A percentile compares a stretch with the other conserved stretches of the same genome.
phyloP scores from a whole-genome alignment of 2,797 vertebrate genomes.

The Acanthornis magna region DNA sequence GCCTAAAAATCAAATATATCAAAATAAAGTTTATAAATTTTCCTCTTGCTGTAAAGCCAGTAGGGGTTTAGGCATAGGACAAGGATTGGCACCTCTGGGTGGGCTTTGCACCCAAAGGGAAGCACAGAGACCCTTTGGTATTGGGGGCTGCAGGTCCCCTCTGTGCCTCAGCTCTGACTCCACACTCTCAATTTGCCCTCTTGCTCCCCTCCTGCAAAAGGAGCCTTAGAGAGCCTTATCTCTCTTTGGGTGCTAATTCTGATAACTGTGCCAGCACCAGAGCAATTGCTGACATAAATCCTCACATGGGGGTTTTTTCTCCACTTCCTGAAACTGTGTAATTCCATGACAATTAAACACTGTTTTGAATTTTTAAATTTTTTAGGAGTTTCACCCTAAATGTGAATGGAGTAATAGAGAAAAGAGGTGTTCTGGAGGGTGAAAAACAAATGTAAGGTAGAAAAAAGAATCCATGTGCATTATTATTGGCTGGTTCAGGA shows the following conservation, averaged over 20 bases:
- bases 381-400: not conserved
- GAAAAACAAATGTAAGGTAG: not conserved
- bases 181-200: not conserved
- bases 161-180: not conserved
- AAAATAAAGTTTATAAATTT: not conserved
- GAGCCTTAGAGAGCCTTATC: not conserved
- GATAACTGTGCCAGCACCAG: not conserved
- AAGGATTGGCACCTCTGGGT: not conserved
- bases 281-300: not conserved
- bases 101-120: not conserved
- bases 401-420: not conserved
- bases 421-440: not conserved
- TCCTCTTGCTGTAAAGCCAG: not conserved
- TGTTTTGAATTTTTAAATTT: not conserved
- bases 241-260: not conserved
- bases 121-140: not conserved
- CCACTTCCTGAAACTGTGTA: not conserved
- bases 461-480: not conserved
- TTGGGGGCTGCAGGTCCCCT: not conserved
- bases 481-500: not conserved
- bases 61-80: not conserved
- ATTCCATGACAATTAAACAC: not conserved
- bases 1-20: not conserved
- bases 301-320: not conserved
- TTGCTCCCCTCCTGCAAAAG: not conserved